Conservation (phyloP, 2,888 invertebrate species). For the Panopea generosa region DNA sequence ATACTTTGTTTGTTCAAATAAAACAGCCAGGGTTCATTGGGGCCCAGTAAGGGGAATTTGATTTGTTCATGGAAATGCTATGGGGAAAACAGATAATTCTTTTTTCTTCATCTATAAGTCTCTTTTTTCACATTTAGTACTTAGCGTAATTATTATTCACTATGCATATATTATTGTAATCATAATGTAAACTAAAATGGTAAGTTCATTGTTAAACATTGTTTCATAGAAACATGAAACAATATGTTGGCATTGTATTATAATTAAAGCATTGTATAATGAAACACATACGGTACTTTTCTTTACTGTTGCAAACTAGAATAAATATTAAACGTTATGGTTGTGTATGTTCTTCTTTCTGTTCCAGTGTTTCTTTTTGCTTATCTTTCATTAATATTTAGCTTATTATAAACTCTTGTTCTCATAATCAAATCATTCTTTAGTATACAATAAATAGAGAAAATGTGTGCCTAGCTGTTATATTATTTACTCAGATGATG, state of each 20-base stretch:
- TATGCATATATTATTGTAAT: slow-evolving; percentile 41
- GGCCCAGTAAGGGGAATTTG: too few relatives aligned
- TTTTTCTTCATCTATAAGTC: too few relatives aligned
- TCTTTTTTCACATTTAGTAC: too few relatives aligned
- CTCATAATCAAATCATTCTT: too few relatives aligned
- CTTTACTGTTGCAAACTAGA: slow-evolving; percentile 40
- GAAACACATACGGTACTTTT: slow-evolving; percentile 36
- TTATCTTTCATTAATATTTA: not conserved
- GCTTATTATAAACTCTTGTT: too few relatives aligned
- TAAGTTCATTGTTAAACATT: slow-evolving; percentile 6
- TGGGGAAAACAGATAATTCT: too few relatives aligned
- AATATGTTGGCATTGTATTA: slow-evolving; percentile 18
- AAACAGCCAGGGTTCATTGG: too few relatives aligned
- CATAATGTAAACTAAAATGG: not conserved
- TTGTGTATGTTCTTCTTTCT: not conserved
- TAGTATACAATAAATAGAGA: too few relatives aligned
- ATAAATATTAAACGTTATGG: slow-evolving; percentile 6
- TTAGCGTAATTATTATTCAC: slow-evolving; percentile 11
- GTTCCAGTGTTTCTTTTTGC: not conserved
- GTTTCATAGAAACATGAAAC: slow-evolving; percentile 33
- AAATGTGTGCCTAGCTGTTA: too few relatives aligned
- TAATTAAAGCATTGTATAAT: slow-evolving; percentile 14
- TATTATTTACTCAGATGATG: too few relatives aligned
- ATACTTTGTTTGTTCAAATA: too few relatives aligned
- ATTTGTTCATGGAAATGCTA: too few relatives aligned